A percentile compares a stretch with the other conserved stretches of the same genome.
Conservation (phyloP, 2,888 invertebrate genomes). For the Parasteatoda lunata region DNA sequence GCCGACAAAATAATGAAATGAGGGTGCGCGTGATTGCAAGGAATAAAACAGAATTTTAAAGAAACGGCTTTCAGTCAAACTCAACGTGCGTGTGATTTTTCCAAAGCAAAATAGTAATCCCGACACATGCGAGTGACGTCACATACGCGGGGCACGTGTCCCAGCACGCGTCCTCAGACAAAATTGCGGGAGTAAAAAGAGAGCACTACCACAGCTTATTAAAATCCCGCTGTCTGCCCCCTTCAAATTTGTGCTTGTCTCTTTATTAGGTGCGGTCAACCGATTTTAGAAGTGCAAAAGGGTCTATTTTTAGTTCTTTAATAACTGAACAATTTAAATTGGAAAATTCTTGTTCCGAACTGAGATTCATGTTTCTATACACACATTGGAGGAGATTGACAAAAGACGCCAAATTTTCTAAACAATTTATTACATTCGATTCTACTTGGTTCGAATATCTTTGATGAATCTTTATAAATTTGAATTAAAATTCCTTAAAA, state of each 20-base stretch:
- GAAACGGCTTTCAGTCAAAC: conserved; percentile 3
- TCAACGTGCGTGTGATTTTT: conserved; percentile 39
- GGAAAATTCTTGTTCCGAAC: too few species aligned
- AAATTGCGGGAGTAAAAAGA: not conserved
- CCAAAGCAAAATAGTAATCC: not conserved
- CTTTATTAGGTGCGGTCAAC: conserved; percentile 20
- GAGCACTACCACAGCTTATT: conserved; percentile 40
- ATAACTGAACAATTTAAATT: too few species aligned
- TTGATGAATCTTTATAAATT: too few species aligned
- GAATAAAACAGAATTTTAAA: not conserved
- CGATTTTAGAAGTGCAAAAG: too few species aligned
- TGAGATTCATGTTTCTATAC: too few species aligned
- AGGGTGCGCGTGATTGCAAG: not conserved
- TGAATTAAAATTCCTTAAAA: too few species aligned
- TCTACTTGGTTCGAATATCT: too few species aligned
- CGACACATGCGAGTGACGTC: conserved; percentile 47
- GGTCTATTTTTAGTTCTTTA: too few species aligned
- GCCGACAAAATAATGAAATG: not conserved
- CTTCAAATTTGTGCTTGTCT: conserved; percentile 13
- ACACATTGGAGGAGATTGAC: too few species aligned
- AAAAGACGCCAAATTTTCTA: too few species aligned
- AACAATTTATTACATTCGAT: too few species aligned
- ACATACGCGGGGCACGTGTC: conserved; percentile 36
- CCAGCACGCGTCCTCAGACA: conserved; percentile 32
- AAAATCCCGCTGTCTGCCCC: conserved; percentile 41